These are phyloP conservation scores for Lycorma delicatula DNA, from an alignment of 1,140 invertebrate genomes.

Conservation along the genomic window DNA sequence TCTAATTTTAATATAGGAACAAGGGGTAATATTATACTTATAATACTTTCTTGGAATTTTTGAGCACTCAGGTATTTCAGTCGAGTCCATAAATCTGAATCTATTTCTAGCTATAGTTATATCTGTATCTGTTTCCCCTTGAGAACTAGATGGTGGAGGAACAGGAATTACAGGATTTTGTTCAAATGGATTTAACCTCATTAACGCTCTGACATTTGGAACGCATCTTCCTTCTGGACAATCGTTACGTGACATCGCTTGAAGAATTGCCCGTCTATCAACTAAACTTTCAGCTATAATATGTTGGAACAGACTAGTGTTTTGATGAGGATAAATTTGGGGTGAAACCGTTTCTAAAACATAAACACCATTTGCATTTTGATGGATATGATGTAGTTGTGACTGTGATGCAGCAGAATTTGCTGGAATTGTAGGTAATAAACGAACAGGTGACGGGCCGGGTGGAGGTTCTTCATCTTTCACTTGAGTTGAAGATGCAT, in stretches of 20 bases:
- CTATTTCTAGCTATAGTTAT: constrained; percentile 25
- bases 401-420: constrained; percentile 14
- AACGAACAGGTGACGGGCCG: constrained; percentile 11
- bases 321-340: constrained; percentile 8
- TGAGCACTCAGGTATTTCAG: constrained; percentile 24
- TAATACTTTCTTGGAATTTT: constrained; percentile 27
- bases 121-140: constrained; percentile 34
- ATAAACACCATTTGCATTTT: constrained; percentile 18
- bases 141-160: constrained; percentile 26
- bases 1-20: constrained; percentile 61
- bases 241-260: background rate
- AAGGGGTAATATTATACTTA: constrained; percentile 43
- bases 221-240: background rate
- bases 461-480: background rate
- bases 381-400: constrained; percentile 16
- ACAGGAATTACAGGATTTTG: constrained; percentile 11
- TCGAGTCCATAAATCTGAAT: constrained; percentile 29
- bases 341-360: constrained; percentile 16
- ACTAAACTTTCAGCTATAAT: background rate
- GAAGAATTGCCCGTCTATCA: background rate
- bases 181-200: background rate
- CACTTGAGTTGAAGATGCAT: background rate
- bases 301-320: constrained; percentile 10
- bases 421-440: constrained; percentile 14
- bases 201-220: background rate